Evolutionary conservation across 2,888 invertebrate genomes (phyloP), one percentile per base, ranked within the genome.

Genomic region (Anodontia alba): DNA sequence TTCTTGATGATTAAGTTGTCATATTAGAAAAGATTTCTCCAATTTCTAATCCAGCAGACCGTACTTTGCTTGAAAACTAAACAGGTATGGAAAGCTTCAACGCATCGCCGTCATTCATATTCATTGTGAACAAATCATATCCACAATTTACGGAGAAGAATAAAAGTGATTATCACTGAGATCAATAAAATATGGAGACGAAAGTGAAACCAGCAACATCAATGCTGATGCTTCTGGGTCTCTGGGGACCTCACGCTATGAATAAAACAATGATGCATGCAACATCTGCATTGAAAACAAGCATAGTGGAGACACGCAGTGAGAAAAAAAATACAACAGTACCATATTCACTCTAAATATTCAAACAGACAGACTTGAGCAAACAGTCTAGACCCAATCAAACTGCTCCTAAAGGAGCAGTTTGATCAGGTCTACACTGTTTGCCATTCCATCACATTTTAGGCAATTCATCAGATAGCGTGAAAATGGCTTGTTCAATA

Each of bases 181-280:
- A 62, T 62, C 62, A 33, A 62, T 62, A 62, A 62, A 62, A 62
- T 62, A 62, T 62, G 62, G 62, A 62, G 62, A 33, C 29, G 29
- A 62, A 62, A 62, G 62, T 33, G 62, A 62, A 33, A 62, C 62
- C 33, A 17, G 20, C 33, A 62, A 33, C 62, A 62, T 31, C 8
- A 33, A 62, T 33, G 62, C 62, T 62, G 62, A 62, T 62, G 62
- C 26, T 33, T 26, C 33, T 31, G 62, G 17, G 62, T 2, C 23
- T 23, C 23, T 1, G 62, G 17, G 62, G 62, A 23, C 20, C 33
- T 31, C 62, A 62, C 20, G 62, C 62, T 33, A 62, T 31, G 62
- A 62, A 62, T 62, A 62, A 62, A 62, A 62, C 62, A 62, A 62
- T 31, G 62, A 62, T 29, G 23, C 62, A 62, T 62, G 62, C 62